These are phyloP conservation scores for Ispidina lecontei DNA, from an alignment of 2,797 vertebrate genomes.

Conservation along the genomic window DNA sequence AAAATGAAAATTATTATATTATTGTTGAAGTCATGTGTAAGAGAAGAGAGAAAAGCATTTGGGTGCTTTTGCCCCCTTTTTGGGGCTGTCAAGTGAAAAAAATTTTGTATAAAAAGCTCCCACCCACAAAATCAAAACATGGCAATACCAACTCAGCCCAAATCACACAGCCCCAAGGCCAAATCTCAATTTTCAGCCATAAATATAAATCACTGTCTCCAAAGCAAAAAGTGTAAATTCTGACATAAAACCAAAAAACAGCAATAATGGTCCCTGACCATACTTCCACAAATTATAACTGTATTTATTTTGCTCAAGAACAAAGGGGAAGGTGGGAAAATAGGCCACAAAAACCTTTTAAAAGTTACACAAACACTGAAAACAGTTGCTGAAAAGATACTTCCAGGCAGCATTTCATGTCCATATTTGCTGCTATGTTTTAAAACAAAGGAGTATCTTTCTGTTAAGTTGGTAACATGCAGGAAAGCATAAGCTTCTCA, in stretches of 20 bases:
- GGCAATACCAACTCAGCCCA: not conserved
- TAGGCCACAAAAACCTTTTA: not conserved
- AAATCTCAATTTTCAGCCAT: not conserved
- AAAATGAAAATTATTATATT: constrained; percentile 53
- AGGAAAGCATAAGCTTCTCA: constrained; percentile 17
- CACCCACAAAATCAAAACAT: not conserved
- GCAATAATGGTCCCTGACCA: not conserved
- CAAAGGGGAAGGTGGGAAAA: not conserved
- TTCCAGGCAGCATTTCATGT: not conserved
- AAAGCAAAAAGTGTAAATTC: not conserved
- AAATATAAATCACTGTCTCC: not conserved
- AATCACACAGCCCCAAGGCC: not conserved
- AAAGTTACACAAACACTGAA: not conserved
- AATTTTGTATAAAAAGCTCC: not conserved
- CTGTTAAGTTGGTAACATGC: not conserved
- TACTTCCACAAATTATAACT: not conserved
- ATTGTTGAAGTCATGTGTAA: constrained; percentile 10
- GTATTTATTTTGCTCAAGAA: not conserved
- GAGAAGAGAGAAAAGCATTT: constrained; percentile 30
- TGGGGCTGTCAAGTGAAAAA: not conserved
- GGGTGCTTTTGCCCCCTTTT: not conserved
- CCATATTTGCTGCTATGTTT: not conserved
- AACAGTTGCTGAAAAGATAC: not conserved
- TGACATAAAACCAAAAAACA: not conserved
- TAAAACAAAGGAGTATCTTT: not conserved